phyloP scores from a whole-genome alignment of 2,888 invertebrate species.

The Synergus japonicus region DNA sequence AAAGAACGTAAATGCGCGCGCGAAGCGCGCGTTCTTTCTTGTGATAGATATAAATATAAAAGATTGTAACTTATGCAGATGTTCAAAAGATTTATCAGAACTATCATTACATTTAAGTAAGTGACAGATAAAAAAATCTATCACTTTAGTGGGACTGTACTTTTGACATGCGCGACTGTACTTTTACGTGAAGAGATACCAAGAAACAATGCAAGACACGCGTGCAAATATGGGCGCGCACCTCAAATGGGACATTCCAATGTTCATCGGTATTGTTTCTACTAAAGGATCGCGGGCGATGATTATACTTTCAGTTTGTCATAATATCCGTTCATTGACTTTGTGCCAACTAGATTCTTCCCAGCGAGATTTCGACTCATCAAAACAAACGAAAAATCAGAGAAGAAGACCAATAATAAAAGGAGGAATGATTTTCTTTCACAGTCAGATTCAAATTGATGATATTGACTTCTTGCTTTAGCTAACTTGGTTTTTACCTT shows the following conservation, averaged over 20 bases:
- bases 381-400: neutral
- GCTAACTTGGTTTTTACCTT: neutral
- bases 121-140: neutral
- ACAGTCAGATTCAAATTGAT: neutral
- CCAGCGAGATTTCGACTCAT: slow-evolving; percentile 1
- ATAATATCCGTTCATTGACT: slow-evolving; percentile 41
- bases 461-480: neutral
- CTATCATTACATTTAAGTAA: neutral
- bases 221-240: slow-evolving; percentile 75
- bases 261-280: slow-evolving; percentile 73
- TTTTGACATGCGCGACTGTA: slow-evolving; percentile 65
- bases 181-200: slow-evolving; percentile 71
- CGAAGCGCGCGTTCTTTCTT: too few species aligned
- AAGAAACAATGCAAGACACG: slow-evolving; percentile 74
- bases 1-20: too few species aligned
- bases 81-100: neutral
- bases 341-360: slow-evolving; percentile 12
- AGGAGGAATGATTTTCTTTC: too few species aligned
- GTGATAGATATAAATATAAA: neutral
- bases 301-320: slow-evolving; percentile 43
- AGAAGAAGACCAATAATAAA: too few species aligned
- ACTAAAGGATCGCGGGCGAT: slow-evolving; percentile 44
- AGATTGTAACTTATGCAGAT: neutral
- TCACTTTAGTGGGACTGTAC: slow-evolving; percentile 50
- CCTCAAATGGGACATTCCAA: slow-evolving; percentile 76